These are phyloP conservation scores for Aradophagus sp. DNA, from an alignment of 1,140 invertebrate species.

Conservation along the genomic window DNA sequence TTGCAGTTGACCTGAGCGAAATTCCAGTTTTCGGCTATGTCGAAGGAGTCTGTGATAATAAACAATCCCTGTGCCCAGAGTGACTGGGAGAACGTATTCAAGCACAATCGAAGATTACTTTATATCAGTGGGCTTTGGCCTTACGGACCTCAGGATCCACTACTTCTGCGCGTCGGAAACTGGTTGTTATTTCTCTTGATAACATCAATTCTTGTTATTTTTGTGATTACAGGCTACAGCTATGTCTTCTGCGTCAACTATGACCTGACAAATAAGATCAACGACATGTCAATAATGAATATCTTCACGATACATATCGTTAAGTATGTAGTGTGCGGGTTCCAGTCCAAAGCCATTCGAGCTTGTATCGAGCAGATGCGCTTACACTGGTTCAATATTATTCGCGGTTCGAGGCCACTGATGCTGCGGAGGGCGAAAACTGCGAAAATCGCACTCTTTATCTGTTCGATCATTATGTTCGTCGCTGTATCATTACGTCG, in stretches of 20 bases:
- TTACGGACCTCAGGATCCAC: background rate
- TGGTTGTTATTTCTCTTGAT: background rate
- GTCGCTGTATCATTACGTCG: background rate
- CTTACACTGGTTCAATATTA: background rate
- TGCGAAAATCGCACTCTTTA: background rate
- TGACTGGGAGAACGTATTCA: conserved; percentile 5
- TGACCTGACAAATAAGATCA: background rate
- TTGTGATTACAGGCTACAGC: background rate
- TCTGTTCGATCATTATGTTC: background rate
- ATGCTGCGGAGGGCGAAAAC: background rate
- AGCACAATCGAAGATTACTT: conserved; percentile 1
- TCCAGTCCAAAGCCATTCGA: background rate
- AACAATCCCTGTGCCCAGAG: too few species aligned
- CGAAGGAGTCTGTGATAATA: too few species aligned
- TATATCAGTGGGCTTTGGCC: background rate
- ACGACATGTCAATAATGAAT: background rate
- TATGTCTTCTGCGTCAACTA: background rate
- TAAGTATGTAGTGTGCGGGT: background rate
- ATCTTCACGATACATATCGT: background rate
- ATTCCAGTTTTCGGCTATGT: too few species aligned
- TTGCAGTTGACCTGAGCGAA: too few species aligned
- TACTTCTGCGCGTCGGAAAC: background rate
- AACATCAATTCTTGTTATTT: background rate
- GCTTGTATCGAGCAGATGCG: conserved; percentile 3
- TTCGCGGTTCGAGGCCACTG: background rate